A percentile compares a stretch with the other conserved stretches of the same genome.
Evolutionary conservation across 2,888 invertebrate genomes (phyloP).

Genomic region (Pyrrhosoma nymphula): DNA sequence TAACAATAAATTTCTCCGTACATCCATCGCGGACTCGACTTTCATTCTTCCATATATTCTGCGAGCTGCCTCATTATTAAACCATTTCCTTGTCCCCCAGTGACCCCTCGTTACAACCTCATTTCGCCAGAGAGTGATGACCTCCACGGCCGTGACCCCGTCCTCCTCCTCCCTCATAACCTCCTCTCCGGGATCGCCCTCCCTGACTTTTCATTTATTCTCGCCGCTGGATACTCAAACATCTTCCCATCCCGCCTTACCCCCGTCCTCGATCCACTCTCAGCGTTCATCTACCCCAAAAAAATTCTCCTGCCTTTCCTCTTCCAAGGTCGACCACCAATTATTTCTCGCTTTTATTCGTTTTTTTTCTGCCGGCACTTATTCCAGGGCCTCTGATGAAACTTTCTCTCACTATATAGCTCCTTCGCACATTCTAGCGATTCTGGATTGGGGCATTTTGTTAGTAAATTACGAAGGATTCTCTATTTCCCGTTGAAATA

Average conservation of each 20-base stretch:
- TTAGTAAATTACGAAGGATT: neutral
- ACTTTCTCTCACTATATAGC: neutral
- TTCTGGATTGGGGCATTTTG: neutral
- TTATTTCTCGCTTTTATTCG: neutral
- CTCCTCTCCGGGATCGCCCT: neutral
- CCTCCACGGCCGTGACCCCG: neutral
- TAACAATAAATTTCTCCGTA: neutral
- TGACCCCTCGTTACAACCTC: constrained; percentile 33
- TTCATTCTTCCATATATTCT: neutral
- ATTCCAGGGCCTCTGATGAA: neutral
- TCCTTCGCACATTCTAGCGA: neutral
- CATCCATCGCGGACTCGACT: neutral
- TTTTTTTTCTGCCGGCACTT: neutral
- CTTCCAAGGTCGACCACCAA: neutral
- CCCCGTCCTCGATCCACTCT: neutral
- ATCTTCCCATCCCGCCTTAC: neutral
- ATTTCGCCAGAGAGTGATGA: neutral
- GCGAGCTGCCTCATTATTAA: constrained; percentile 21
- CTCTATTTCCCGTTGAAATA: too few relatives aligned
- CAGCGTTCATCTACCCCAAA: neutral
- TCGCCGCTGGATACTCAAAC: neutral
- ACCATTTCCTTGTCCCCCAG: neutral
- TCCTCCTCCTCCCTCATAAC: neutral
- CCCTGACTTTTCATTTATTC: neutral
- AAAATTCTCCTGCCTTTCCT: neutral